phyloP scores from a whole-genome alignment of 1,140 invertebrate genomes.

The Sitodiplosis mosellana region DNA sequence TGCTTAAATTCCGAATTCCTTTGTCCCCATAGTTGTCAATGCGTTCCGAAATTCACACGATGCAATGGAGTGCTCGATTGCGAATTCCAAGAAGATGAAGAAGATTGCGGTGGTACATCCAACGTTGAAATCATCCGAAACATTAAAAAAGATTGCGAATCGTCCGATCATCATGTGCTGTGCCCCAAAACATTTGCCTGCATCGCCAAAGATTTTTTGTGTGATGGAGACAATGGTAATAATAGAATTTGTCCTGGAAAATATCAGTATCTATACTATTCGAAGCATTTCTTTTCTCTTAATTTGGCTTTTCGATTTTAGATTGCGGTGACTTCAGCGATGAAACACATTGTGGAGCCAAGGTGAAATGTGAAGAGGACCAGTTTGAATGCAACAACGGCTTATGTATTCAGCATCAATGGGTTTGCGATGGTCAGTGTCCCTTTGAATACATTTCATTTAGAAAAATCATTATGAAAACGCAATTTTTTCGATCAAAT shows the following conservation, averaged over 20 bases:
- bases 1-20: conserved; percentile 31
- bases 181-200: conserved; percentile 52
- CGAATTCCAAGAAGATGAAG: neutral
- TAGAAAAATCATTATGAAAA: too few relatives aligned
- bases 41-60: conserved; percentile 25
- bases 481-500: too few relatives aligned
- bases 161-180: conserved; percentile 35
- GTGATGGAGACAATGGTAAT: conserved; percentile 39
- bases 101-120: neutral
- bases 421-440: conserved; percentile 44
- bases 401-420: conserved; percentile 54
- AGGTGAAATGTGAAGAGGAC: conserved; percentile 41
- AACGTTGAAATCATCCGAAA: conserved; percentile 21
- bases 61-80: conserved; percentile 31
- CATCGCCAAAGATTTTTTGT: conserved; percentile 56
- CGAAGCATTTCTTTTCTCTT: too few relatives aligned
- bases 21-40: conserved; percentile 37
- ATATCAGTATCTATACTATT: neutral
- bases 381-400: conserved; percentile 70
- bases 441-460: too few relatives aligned
- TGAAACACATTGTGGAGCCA: conserved; percentile 49
- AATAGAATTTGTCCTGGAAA: neutral
- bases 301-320: neutral
- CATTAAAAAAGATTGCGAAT: conserved; percentile 34
- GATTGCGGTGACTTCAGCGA: conserved; percentile 72